Percentiles rank a stretch among this genome's conserved stretches.
These are phyloP conservation scores for Phallusia fumigata DNA, from an alignment of 23 tunicate genomes.

Conservation along the genomic window DNA sequence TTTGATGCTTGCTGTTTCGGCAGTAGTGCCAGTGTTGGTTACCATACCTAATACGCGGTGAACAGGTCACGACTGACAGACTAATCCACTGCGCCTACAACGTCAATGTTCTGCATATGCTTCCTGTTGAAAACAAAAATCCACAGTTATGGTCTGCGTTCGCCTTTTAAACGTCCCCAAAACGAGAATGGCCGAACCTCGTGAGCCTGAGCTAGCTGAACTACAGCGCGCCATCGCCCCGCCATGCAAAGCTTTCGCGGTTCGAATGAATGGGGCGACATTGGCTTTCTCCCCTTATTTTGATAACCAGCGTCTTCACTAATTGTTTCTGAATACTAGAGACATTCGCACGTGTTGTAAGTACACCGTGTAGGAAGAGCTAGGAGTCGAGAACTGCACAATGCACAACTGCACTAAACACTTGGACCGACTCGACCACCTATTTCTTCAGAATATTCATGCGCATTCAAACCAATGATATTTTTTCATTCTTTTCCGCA, in stretches of 20 bases:
- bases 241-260: conserved; percentile 14
- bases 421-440: conserved; percentile 34
- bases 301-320: conserved; percentile 85
- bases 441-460: conserved; percentile 55
- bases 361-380: conserved; percentile 78
- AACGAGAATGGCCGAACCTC: neutral
- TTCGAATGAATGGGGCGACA: conserved; percentile 55
- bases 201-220: neutral
- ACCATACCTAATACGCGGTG: conserved; percentile 52
- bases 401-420: conserved; percentile 67
- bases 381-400: conserved; percentile 63
- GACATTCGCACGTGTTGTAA: conserved; percentile 80
- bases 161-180: neutral
- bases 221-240: conserved; percentile 7
- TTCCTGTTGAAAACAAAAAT: neutral
- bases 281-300: conserved; percentile 82
- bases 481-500: neutral
- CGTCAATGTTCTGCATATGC: conserved; percentile 1
- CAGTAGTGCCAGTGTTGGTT: conserved; percentile 53
- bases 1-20: conserved; percentile 30
- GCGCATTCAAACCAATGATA: conserved; percentile 21
- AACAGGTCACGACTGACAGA: neutral
- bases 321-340: conserved; percentile 86
- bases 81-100: conserved; percentile 7
- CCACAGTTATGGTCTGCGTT: neutral